These are phyloP conservation scores for Steromphala cineraria DNA, from an alignment of 2,888 invertebrate genomes.

Conservation along the genomic window DNA sequence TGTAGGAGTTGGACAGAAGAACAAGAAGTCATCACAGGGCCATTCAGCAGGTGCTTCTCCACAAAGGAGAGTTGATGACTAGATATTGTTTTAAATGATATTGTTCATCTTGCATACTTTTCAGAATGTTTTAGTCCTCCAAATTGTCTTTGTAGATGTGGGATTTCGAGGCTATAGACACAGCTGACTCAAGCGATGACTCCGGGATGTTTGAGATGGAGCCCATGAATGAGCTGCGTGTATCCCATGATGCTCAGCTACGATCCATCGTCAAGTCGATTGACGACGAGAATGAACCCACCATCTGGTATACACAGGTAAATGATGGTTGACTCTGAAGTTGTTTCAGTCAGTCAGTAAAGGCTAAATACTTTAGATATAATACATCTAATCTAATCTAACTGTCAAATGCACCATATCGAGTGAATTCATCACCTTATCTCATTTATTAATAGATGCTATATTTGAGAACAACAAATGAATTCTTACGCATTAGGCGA, in stretches of 20 bases:
- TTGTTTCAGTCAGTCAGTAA: too few relatives aligned
- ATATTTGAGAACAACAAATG: too few relatives aligned
- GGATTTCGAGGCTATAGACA: constrained; percentile 94
- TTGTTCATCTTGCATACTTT: too few relatives aligned
- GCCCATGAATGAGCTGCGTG: constrained; percentile 88
- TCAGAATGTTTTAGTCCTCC: too few relatives aligned
- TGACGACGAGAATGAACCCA: constrained; percentile 71
- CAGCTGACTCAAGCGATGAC: constrained; percentile 88
- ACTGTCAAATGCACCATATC: too few relatives aligned
- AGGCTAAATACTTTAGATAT: too few relatives aligned
- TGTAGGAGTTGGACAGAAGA: constrained; percentile 73
- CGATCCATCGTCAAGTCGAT: constrained; percentile 79
- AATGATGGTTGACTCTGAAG: too few relatives aligned
- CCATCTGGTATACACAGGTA: constrained; percentile 85
- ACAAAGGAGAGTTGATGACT: constrained; percentile 77
- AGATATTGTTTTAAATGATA: too few relatives aligned
- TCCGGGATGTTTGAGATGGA: constrained; percentile 88
- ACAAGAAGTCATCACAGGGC: constrained; percentile 83
- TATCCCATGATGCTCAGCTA: constrained; percentile 77
- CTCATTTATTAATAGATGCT: too few relatives aligned
- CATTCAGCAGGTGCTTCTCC: constrained; percentile 82
- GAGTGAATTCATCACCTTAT: too few relatives aligned
- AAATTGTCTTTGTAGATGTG: constrained; percentile 79
- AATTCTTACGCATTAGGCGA: too few relatives aligned
- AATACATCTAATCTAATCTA: too few relatives aligned